Percentiles rank a stretch among this genome's conserved stretches.
Evolutionary conservation across 2,888 invertebrate genomes (phyloP).

Genomic region (Entomobrya multifasciata): DNA sequence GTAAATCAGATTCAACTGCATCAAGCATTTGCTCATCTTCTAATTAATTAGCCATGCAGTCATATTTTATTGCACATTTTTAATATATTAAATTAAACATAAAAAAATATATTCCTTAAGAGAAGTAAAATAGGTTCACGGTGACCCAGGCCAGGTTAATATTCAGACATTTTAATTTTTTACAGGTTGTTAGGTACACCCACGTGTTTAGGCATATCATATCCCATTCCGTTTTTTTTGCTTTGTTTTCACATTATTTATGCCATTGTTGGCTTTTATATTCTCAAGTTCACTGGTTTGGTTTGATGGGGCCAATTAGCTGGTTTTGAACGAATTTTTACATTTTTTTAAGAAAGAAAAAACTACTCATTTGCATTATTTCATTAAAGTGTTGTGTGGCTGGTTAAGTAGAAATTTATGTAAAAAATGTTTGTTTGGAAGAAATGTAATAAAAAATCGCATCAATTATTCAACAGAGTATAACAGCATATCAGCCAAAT

Average conservation of each 20-base stretch:
- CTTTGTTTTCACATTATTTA: background rate
- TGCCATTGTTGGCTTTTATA: background rate
- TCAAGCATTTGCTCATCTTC: too few species aligned
- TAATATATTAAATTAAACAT: too few species aligned
- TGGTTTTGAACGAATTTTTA: background rate
- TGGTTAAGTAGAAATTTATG: slow-evolving; percentile 24
- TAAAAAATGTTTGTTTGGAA: background rate
- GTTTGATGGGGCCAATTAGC: slow-evolving; percentile 10
- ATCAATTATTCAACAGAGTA: slow-evolving; percentile 19
- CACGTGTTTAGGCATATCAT: too few species aligned
- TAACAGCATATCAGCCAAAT: background rate
- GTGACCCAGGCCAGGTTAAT: too few species aligned
- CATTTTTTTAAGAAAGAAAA: slow-evolving; percentile 9
- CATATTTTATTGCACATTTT: too few species aligned
- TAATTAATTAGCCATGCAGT: too few species aligned
- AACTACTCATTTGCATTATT: slow-evolving; percentile 11
- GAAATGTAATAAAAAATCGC: slow-evolving; percentile 28
- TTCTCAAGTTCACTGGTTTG: background rate
- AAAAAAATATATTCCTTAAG: too few species aligned
- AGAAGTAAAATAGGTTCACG: too few species aligned
- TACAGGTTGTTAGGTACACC: too few species aligned
- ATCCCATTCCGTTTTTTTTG: background rate
- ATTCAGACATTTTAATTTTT: too few species aligned
- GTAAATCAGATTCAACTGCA: background rate
- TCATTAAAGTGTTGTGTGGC: too few species aligned